Percentiles rank a stretch among this genome's conserved stretches.
Evolutionary conservation across 2,797 vertebrate species (phyloP).

Genomic region (Iguana delicatissima): DNA sequence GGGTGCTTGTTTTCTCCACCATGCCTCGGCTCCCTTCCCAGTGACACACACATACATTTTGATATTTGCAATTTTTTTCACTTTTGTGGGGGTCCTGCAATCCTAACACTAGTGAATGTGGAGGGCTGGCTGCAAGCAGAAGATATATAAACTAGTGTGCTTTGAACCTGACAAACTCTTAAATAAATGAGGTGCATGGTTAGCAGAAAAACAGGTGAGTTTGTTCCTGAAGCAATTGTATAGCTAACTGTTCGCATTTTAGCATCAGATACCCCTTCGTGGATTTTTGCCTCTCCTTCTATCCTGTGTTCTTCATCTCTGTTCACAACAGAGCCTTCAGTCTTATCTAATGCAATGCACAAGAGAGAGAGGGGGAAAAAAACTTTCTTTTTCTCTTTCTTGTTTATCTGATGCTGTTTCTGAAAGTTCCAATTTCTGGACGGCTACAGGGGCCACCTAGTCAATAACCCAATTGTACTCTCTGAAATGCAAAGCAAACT

Average conservation of each 20-base stretch:
- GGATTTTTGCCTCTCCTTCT: not conserved
- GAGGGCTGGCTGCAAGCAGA: not conserved
- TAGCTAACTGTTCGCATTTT: not conserved
- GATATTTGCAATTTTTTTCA: no score
- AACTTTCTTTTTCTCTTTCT: not conserved
- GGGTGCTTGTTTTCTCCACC: no score
- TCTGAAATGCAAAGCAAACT: conserved; percentile 9
- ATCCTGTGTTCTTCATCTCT: no score
- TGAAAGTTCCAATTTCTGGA: not conserved
- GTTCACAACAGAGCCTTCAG: not conserved
- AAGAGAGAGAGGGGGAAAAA: not conserved
- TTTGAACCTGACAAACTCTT: not conserved
- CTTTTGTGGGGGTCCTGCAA: no score
- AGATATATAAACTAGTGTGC: not conserved
- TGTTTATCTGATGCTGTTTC: not conserved
- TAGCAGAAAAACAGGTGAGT: not conserved
- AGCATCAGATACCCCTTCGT: not conserved
- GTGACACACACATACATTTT: no score
- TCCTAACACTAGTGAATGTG: no score
- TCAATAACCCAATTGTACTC: conserved; percentile 21
- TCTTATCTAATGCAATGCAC: not conserved
- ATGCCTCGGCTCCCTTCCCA: no score
- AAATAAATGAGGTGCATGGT: not conserved
- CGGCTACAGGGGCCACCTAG: not conserved
- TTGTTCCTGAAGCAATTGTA: not conserved